phyloP scores from a whole-genome alignment of 2,888 invertebrate species.

The Ptychoptera contaminata region DNA sequence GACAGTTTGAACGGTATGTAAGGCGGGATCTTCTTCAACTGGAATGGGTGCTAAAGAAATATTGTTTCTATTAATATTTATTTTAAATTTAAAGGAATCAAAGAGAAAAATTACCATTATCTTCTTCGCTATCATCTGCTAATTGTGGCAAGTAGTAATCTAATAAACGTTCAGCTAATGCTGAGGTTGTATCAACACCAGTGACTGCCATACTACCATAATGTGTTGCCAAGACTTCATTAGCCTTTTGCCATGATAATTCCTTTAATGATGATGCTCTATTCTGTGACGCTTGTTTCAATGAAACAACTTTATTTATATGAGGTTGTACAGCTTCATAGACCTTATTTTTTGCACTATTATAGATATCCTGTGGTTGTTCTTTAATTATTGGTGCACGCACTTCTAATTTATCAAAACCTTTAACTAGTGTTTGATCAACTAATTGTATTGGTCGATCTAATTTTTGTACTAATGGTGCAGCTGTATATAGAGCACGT shows the following conservation, averaged over 20 bases:
- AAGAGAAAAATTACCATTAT: conserved; percentile 30
- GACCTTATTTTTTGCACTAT: conserved; percentile 41
- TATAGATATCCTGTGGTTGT: conserved; percentile 40
- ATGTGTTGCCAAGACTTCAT: conserved; percentile 49
- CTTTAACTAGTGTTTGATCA: conserved; percentile 49
- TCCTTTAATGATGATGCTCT: conserved; percentile 49
- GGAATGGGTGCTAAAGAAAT: conserved; percentile 43
- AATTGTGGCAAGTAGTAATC: conserved; percentile 56
- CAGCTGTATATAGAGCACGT: conserved; percentile 44
- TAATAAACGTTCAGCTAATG: conserved; percentile 51
- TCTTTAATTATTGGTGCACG: conserved; percentile 50
- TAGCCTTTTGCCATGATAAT: conserved; percentile 54
- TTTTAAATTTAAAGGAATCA: not conserved
- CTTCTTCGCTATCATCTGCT: conserved; percentile 36
- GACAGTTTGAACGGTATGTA: conserved; percentile 56
- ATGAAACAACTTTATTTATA: conserved; percentile 34
- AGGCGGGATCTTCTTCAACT: conserved; percentile 44
- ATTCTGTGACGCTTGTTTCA: conserved; percentile 30
- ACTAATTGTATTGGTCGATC: conserved; percentile 40
- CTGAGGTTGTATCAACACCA: conserved; percentile 50
- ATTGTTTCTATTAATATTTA: no score
- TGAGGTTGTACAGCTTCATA: conserved; percentile 39
- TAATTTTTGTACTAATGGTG: conserved; percentile 41
- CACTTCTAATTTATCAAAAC: conserved; percentile 46
- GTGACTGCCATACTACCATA: conserved; percentile 50